Evolutionary conservation across 2,888 invertebrate genomes (phyloP).

Genomic region (Nycteola revayana): DNA sequence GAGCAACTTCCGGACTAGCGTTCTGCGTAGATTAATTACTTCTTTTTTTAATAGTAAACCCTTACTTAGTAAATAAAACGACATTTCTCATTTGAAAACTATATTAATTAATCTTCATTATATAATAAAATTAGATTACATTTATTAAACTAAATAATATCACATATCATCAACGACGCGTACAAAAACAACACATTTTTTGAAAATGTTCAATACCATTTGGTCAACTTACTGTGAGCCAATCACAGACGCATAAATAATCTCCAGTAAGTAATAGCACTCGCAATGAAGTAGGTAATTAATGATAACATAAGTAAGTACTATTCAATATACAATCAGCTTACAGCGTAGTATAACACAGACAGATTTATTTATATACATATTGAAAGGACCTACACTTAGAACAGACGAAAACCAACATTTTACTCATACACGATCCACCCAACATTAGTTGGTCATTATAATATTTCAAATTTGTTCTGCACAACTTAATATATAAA

Average conservation of each 20-base stretch:
- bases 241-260: slow-evolving; percentile 43
- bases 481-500: too few relatives aligned
- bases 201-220: slow-evolving; percentile 25
- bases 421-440: too few relatives aligned
- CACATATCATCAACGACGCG: slow-evolving; percentile 74
- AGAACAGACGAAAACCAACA: too few relatives aligned
- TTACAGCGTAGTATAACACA: slow-evolving; percentile 20
- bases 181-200: slow-evolving; percentile 25
- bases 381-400: too few relatives aligned
- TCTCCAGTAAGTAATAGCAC: slow-evolving; percentile 22
- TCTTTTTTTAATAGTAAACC: too few relatives aligned
- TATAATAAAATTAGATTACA: slow-evolving; percentile 40
- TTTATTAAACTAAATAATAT: slow-evolving; percentile 70
- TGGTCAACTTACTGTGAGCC: slow-evolving; percentile 27
- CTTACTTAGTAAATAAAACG: slow-evolving; percentile 28
- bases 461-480: too few relatives aligned
- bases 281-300: slow-evolving; percentile 18
- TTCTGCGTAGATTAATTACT: too few relatives aligned
- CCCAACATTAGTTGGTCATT: too few relatives aligned
- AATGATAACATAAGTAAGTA: slow-evolving; percentile 48
- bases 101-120: slow-evolving; percentile 42
- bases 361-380: slow-evolving; percentile 3
- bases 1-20: too few relatives aligned
- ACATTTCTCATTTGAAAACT: slow-evolving; percentile 29
- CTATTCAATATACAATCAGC: slow-evolving; percentile 47